Conservation (phyloP, 2,888 invertebrate species). For the Eustalomyia histrio region DNA sequence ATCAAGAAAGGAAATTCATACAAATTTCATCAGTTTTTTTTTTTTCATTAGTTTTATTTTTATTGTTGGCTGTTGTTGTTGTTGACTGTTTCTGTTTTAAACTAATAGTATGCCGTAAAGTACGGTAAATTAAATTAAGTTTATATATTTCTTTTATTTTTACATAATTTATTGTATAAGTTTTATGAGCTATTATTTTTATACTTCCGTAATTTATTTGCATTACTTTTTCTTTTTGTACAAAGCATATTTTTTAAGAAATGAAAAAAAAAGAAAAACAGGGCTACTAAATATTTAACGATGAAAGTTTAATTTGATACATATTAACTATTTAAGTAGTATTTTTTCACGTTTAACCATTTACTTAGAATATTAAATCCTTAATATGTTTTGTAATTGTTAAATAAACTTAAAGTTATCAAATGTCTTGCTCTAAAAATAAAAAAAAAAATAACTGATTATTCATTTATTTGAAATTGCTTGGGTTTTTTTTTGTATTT, state of each 20-base stretch:
- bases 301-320: not conserved
- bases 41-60: conserved; percentile 1
- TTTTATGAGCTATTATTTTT: conserved; percentile 48
- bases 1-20: conserved; percentile 27
- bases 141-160: conserved; percentile 16
- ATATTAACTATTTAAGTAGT: not conserved
- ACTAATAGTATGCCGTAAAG: conserved; percentile 30
- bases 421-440: too few species aligned
- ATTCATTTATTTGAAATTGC: too few species aligned
- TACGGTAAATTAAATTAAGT: conserved; percentile 52
- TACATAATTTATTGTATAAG: conserved; percentile 25
- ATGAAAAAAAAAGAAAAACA: not conserved
- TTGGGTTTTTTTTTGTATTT: too few species aligned
- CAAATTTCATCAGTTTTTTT: conserved; percentile 10
- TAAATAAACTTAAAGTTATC: too few species aligned
- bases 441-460: too few species aligned
- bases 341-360: too few species aligned
- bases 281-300: not conserved
- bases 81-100: conserved; percentile 22
- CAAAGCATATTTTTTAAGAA: not conserved
- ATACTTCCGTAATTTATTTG: conserved; percentile 17
- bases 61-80: conserved; percentile 19
- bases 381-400: too few species aligned
- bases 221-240: conserved; percentile 8
- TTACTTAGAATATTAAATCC: not conserved